Percentiles rank a stretch among this genome's conserved stretches.
Conservation (phyloP, 2,113 vertebrate species). For the Caranx melampygus region DNA sequence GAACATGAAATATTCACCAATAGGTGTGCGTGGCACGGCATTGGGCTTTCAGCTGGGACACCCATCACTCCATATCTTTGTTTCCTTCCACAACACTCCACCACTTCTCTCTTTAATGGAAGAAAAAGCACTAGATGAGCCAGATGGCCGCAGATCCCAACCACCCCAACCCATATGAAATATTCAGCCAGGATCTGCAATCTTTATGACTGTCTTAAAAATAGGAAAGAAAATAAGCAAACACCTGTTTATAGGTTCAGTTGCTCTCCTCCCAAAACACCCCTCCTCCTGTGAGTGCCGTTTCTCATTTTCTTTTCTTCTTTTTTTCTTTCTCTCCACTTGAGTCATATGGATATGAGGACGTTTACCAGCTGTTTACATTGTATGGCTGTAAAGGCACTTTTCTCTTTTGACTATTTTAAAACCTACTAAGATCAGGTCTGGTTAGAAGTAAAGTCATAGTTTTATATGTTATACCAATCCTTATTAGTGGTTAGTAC, state of each 20-base stretch:
- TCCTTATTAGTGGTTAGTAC: too few species aligned
- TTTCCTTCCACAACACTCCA: slow-evolving; percentile 32
- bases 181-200: slow-evolving; percentile 75
- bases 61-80: slow-evolving; percentile 35
- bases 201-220: slow-evolving; percentile 80
- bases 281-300: not conserved
- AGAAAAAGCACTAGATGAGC: slow-evolving; percentile 60
- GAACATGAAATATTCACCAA: slow-evolving; percentile 77
- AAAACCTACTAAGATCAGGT: not conserved
- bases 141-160: slow-evolving; percentile 76
- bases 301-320: not conserved
- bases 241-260: slow-evolving; percentile 65
- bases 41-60: slow-evolving; percentile 37
- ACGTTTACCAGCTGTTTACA: not conserved
- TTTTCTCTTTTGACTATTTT: not conserved
- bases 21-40: slow-evolving; percentile 35
- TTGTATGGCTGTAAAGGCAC: not conserved
- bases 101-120: slow-evolving; percentile 49
- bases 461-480: too few species aligned
- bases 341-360: not conserved
- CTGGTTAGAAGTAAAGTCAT: too few species aligned
- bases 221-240: slow-evolving; percentile 58
- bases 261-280: slow-evolving; percentile 7
- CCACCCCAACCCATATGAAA: slow-evolving; percentile 72
- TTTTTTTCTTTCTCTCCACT: not conserved